phyloP scores from a whole-genome alignment of 2,888 invertebrate genomes.

The Calameuta filiformis region DNA sequence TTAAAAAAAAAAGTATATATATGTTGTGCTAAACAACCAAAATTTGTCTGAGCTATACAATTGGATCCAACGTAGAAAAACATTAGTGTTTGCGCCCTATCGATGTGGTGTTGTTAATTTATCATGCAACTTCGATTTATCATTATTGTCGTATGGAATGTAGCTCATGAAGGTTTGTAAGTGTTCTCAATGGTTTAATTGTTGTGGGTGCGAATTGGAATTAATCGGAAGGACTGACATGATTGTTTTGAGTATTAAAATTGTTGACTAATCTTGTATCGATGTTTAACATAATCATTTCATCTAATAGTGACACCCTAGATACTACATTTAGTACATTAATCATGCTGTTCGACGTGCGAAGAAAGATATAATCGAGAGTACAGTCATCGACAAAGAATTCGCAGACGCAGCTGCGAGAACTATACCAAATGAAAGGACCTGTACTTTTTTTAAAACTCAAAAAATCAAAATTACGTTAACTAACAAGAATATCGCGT shows the following conservation, averaged over 20 bases:
- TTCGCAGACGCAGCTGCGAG: not conserved
- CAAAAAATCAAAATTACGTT: not conserved
- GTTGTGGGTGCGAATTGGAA: constrained; percentile 46
- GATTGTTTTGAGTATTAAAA: constrained; percentile 34
- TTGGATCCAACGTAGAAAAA: constrained; percentile 46
- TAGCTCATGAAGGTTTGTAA: constrained; percentile 55
- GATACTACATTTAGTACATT: not conserved
- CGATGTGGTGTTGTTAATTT: constrained; percentile 60
- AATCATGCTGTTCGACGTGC: not conserved
- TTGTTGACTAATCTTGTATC: constrained; percentile 38
- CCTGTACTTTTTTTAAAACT: not conserved
- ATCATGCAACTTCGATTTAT: constrained; percentile 38
- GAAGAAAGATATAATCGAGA: not conserved
- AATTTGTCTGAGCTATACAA: constrained; percentile 23
- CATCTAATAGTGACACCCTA: not conserved
- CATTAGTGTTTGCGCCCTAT: constrained; percentile 59
- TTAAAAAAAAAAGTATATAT: not conserved
- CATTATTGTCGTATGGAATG: constrained; percentile 60
- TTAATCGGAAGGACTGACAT: constrained; percentile 17
- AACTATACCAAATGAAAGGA: too few species aligned
- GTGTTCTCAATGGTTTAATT: constrained; percentile 55
- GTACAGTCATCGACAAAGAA: not conserved
- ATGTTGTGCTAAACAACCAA: constrained; percentile 33
- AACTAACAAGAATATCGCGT: too few species aligned
- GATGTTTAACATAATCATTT: constrained; percentile 44